Conservation (phyloP, 1,140 invertebrate species). For the Mamestra configurata region DNA sequence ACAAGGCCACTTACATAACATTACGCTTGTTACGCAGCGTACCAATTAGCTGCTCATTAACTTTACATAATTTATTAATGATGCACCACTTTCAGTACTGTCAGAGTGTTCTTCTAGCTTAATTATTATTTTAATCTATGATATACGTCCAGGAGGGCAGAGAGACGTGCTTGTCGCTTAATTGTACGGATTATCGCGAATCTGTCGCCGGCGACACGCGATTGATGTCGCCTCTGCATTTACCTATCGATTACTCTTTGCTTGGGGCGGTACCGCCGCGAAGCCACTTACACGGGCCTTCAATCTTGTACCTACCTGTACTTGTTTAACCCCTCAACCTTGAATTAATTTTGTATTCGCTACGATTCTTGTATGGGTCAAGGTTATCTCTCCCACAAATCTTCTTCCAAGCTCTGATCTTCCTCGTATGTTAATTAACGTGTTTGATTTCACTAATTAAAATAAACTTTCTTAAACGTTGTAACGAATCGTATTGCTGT, state of each 20-base stretch:
- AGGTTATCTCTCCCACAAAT: slow-evolving; percentile 8
- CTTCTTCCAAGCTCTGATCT: slow-evolving; percentile 12
- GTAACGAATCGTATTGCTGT: slow-evolving; percentile 9
- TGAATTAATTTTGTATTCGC: slow-evolving; percentile 23
- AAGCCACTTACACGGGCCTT: slow-evolving; percentile 9
- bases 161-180: slow-evolving; percentile 69
- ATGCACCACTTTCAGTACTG: slow-evolving; percentile 14
- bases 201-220: slow-evolving; percentile 55
- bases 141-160: slow-evolving; percentile 34
- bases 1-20: not conserved
- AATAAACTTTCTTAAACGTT: slow-evolving; percentile 16
- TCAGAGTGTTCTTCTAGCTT: not conserved
- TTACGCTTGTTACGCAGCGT: not conserved
- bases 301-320: slow-evolving; percentile 38
- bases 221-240: slow-evolving; percentile 52
- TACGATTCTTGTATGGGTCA: not conserved
- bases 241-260: slow-evolving; percentile 56
- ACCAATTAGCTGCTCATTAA: slow-evolving; percentile 33
- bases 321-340: slow-evolving; percentile 14
- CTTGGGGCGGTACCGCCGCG: slow-evolving; percentile 21
- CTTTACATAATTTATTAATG: slow-evolving; percentile 24
- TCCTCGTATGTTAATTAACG: slow-evolving; percentile 25
- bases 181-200: slow-evolving; percentile 74
- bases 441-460: slow-evolving; percentile 37
- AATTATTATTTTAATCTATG: slow-evolving; percentile 50